These are phyloP conservation scores for Merops nubicus DNA, from an alignment of 2,113 vertebrate genomes.

Conservation along the genomic window DNA sequence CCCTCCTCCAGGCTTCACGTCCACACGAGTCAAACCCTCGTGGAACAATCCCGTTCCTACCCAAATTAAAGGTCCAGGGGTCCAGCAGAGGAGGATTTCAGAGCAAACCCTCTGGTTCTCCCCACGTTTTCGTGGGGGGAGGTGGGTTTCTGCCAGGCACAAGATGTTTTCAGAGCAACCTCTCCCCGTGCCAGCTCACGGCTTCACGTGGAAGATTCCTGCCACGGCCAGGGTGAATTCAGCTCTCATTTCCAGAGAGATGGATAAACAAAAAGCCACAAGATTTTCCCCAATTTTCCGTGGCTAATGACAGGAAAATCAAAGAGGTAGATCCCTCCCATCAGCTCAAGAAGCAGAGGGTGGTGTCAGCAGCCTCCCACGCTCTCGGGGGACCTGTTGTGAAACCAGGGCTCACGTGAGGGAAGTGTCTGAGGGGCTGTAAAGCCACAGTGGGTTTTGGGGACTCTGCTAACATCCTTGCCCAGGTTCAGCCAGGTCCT, in stretches of 20 bases:
- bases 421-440: not conserved
- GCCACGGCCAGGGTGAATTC: not conserved
- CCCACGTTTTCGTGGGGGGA: not conserved
- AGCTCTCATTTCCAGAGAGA: not conserved
- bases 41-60: not conserved
- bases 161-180: not conserved
- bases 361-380: not conserved
- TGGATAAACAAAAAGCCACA: not conserved
- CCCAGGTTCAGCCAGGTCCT: not conserved
- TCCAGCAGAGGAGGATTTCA: not conserved
- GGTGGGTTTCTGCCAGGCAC: not conserved
- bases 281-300: too few species aligned
- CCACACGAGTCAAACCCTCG: not conserved
- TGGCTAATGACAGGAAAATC: not conserved
- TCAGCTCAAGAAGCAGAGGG: not conserved
- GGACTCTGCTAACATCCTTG: not conserved
- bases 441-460: not conserved
- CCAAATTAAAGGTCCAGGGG: not conserved
- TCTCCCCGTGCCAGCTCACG: not conserved
- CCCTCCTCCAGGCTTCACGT: not conserved
- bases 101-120: not conserved
- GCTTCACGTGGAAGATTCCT: not conserved
- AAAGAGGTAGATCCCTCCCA: not conserved
- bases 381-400: not conserved
- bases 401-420: rapidly evolving